Base-by-base conservation (phyloP, 2,797 vertebrate species). In the Melanotaenia trifasciata region DNA sequence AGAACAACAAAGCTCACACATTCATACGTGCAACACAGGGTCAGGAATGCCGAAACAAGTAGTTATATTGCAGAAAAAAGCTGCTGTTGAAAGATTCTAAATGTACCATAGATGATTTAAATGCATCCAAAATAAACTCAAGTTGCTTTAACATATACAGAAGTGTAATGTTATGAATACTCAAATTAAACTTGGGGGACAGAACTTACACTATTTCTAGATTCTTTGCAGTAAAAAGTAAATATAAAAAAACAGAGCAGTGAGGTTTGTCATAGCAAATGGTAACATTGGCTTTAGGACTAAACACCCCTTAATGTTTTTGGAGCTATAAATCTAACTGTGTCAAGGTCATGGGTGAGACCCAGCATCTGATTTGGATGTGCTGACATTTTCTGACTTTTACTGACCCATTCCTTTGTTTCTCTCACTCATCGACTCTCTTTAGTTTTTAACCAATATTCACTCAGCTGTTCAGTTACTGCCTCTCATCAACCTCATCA, bases 351-450 rank as follows among this genome's bases (percentile, higher is more conserved):
- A 84, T 28, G 72, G 79, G 20, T 47, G 45, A 47, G 45, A 7
- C 45, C 45, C 45, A n/a, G 45, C 45, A 47, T 80, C 82, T 85
- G 84, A 90, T 90, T 87, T 80, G 74, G 70, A 86, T 83, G 84
- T 88, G 85, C 82, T 89, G 87, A 87, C 85, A 88, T 47, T 81
- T 76, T 43, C 38, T 66, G 65, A 87, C 80, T 78, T 72, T 73
- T 28, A 24, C 61, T 84, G 79, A 87, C 82, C 80, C 10, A 12
- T 58, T 36, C 79, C 84, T 85, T 85, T 87, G 83, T 26, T 84
- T 78, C 43, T 20, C 20, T 47, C 45, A 47, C 45, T 47, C 20
- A n/a, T 6, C 45, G 9, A 47, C 6, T 77, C 71, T 54, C 63
- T 87, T 76, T 76, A 65, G 78, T 77, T 72, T 72, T 67, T 64